A percentile compares a stretch with the other conserved stretches of the same genome.
Evolutionary conservation across 1,140 invertebrate genomes (phyloP).

Genomic region (Aphelenchoides besseyi): DNA sequence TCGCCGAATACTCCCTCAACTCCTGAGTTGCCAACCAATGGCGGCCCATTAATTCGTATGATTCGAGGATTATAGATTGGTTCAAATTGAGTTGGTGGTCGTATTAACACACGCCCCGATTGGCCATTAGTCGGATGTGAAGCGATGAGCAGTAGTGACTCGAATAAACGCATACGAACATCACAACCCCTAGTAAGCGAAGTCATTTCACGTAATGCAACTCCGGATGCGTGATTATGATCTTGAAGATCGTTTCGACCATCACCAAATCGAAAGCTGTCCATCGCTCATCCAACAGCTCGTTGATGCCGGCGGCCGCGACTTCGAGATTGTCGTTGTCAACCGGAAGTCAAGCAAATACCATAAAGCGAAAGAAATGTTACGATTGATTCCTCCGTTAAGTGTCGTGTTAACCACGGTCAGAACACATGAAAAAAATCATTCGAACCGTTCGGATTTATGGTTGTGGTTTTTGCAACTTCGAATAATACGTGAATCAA

Average conservation of each 20-base stretch:
- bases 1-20: no score
- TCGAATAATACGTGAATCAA: constrained; percentile 24
- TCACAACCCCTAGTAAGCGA: background rate
- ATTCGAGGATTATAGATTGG: constrained; percentile 21
- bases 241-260: constrained; percentile 19
- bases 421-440: constrained; percentile 22
- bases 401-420: constrained; percentile 13
- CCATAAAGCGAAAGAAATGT: background rate
- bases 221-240: constrained; percentile 17
- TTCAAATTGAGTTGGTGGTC: constrained; percentile 10
- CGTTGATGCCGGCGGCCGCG: constrained; percentile 21
- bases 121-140: constrained; percentile 25
- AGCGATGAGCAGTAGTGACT: constrained; percentile 14
- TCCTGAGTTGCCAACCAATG: no score
- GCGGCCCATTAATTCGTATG: no score
- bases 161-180: constrained; percentile 24
- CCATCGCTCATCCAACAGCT: constrained; percentile 28
- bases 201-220: constrained; percentile 13
- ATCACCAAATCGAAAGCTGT: constrained; percentile 7
- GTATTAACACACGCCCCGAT: constrained; percentile 17
- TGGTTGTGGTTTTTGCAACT: constrained; percentile 18
- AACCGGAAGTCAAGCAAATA: background rate
- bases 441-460: constrained; percentile 16
- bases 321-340: constrained; percentile 33
- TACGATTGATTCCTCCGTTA: constrained; percentile 21